Evolutionary conservation across 1,140 invertebrate genomes (phyloP).

Genomic region (Halesus radiatus): DNA sequence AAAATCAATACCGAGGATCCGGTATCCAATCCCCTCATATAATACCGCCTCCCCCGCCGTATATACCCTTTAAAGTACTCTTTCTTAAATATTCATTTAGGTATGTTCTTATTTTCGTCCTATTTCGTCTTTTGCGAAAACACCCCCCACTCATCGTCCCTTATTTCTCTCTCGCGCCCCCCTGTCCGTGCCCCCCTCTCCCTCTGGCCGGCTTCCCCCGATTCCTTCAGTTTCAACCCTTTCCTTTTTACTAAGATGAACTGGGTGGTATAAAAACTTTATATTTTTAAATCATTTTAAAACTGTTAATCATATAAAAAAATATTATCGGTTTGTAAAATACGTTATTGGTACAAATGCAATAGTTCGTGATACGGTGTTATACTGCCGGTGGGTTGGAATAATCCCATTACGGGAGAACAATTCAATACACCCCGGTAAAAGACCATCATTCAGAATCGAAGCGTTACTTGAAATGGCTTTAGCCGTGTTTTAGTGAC

Average conservation of each 20-base stretch:
- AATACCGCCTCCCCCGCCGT: slow-evolving; percentile 26
- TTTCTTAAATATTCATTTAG: slow-evolving; percentile 59
- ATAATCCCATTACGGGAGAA: too few relatives aligned
- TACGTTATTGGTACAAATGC: too few relatives aligned
- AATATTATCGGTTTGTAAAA: too few relatives aligned
- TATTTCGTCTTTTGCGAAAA: slow-evolving; percentile 58
- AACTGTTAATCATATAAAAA: background rate
- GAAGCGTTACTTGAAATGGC: too few relatives aligned
- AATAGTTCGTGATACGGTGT: too few relatives aligned
- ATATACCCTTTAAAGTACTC: slow-evolving; percentile 46
- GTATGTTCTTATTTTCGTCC: slow-evolving; percentile 59
- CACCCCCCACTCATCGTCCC: slow-evolving; percentile 36
- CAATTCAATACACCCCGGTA: too few relatives aligned
- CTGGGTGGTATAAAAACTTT: slow-evolving; percentile 46
- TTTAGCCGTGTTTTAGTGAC: too few relatives aligned
- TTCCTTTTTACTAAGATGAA: slow-evolving; percentile 55
- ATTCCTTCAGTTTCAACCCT: slow-evolving; percentile 58
- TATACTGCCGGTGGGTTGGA: too few relatives aligned
- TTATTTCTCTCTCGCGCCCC: background rate
- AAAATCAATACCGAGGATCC: slow-evolving; percentile 55
- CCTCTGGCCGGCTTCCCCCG: slow-evolving; percentile 40
- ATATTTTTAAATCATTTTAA: too few relatives aligned
- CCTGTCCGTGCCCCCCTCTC: slow-evolving; percentile 16
- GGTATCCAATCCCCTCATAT: slow-evolving; percentile 38
- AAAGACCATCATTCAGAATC: too few relatives aligned